Conservation (phyloP, 2,797 vertebrate genomes). For the Eremophila alpestris region DNA sequence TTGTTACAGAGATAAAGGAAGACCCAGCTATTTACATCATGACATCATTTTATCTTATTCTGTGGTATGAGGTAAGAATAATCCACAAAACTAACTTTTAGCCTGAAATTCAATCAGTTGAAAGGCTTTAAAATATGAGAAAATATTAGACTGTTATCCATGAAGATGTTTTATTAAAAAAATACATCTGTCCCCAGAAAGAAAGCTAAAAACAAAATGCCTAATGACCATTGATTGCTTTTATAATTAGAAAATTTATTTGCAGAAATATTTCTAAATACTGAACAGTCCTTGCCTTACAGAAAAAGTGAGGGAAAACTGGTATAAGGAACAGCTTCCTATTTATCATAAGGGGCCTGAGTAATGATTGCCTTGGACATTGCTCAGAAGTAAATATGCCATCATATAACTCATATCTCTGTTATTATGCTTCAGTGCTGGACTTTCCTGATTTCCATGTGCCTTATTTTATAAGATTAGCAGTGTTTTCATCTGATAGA, state of each 20-base stretch:
- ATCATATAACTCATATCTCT: not conserved
- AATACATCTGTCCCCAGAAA: not conserved
- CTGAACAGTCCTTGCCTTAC: not conserved
- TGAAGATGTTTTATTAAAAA: not conserved
- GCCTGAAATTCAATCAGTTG: not conserved
- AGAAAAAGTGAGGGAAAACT: not conserved
- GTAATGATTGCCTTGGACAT: not conserved
- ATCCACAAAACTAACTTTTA: not conserved
- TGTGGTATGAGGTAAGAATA: not conserved
- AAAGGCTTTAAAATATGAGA: not conserved
- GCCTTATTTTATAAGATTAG: not conserved
- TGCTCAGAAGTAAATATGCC: not conserved
- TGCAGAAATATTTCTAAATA: not conserved
- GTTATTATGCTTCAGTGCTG: not conserved
- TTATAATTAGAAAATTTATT: not conserved
- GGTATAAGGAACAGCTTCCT: not conserved
- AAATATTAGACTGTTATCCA: not conserved
- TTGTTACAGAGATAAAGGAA: not conserved
- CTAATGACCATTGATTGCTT: not conserved
- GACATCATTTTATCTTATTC: not conserved
- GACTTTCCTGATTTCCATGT: not conserved
- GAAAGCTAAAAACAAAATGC: not conserved
- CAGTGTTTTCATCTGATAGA: not conserved
- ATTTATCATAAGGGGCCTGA: not conserved
- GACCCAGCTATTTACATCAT: not conserved